A percentile compares a stretch with the other conserved stretches of the same genome.
Conservation (phyloP, 1,140 invertebrate species). For the Neodiprion lecontei region DNA sequence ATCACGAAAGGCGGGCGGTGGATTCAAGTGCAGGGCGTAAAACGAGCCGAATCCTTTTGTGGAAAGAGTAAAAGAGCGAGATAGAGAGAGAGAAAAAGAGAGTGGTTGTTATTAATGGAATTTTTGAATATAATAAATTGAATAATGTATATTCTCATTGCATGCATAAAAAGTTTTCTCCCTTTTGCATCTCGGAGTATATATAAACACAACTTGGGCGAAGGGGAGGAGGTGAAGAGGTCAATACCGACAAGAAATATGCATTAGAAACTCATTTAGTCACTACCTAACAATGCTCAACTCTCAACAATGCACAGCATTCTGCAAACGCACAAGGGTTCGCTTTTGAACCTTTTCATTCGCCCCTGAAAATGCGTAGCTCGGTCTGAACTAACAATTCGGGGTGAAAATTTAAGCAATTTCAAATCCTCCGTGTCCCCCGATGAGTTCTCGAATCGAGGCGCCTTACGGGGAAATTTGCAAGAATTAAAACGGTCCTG, state of each 20-base stretch:
- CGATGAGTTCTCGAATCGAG: background rate
- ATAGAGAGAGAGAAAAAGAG: background rate
- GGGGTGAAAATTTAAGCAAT: slow-evolving; percentile 17
- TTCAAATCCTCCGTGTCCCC: background rate
- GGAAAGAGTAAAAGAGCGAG: background rate
- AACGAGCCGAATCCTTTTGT: background rate
- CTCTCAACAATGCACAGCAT: slow-evolving; percentile 5
- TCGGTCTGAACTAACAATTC: slow-evolving; percentile 15
- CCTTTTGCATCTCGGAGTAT: background rate
- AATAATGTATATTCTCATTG: slow-evolving; percentile 13
- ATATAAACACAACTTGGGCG: background rate
- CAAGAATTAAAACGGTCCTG: too few species aligned
- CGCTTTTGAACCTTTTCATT: background rate
- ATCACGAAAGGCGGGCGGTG: background rate
- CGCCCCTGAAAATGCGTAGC: background rate
- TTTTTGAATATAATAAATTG: slow-evolving; percentile 9
- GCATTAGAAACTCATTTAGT: slow-evolving; percentile 19
- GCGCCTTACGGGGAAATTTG: background rate
- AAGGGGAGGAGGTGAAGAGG: background rate
- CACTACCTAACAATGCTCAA: slow-evolving; percentile 1
- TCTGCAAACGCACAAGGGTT: background rate
- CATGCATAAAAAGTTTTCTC: slow-evolving; percentile 8
- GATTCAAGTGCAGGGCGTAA: background rate
- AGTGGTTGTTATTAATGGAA: slow-evolving; percentile 10
- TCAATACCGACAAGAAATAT: slow-evolving; percentile 3